Evolutionary conservation across 2,888 invertebrate genomes (phyloP).

Genomic region (Rotaria socialis): DNA sequence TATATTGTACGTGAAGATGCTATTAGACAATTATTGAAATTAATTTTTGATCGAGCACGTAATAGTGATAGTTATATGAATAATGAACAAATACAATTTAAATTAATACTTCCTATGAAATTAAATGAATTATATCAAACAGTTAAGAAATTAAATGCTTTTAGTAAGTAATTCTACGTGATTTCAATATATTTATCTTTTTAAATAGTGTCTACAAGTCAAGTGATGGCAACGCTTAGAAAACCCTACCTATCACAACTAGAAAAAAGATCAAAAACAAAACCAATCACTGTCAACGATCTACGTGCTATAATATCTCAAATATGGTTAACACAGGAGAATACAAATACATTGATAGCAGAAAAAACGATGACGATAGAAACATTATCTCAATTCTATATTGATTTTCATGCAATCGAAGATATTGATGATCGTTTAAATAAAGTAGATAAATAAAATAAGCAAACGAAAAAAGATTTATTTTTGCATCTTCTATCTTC

Average conservation of each 20-base stretch:
- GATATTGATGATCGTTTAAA: slow-evolving; percentile 17
- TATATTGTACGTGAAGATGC: slow-evolving; percentile 33
- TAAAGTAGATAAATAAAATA: not conserved
- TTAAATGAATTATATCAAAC: not conserved
- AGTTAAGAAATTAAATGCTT: not conserved
- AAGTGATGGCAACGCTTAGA: not conserved
- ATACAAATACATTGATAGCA: not conserved
- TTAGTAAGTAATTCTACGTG: not conserved
- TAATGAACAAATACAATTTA: not conserved
- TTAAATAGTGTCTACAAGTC: not conserved
- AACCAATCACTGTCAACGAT: not conserved
- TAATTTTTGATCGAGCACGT: not conserved
- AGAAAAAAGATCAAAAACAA: not conserved
- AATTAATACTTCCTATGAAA: not conserved
- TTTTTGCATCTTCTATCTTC: not conserved
- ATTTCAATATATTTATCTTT: no score
- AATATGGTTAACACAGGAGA: not conserved
- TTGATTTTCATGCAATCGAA: not conserved
- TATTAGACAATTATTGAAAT: not conserved
- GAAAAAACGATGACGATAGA: not conserved
- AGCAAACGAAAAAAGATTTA: not conserved
- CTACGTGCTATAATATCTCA: not conserved
- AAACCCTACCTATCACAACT: not conserved
- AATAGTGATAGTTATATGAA: not conserved
- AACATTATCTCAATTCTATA: not conserved